Conservation (phyloP, 2,113 vertebrate species). For the Anser brachyrhynchus region DNA sequence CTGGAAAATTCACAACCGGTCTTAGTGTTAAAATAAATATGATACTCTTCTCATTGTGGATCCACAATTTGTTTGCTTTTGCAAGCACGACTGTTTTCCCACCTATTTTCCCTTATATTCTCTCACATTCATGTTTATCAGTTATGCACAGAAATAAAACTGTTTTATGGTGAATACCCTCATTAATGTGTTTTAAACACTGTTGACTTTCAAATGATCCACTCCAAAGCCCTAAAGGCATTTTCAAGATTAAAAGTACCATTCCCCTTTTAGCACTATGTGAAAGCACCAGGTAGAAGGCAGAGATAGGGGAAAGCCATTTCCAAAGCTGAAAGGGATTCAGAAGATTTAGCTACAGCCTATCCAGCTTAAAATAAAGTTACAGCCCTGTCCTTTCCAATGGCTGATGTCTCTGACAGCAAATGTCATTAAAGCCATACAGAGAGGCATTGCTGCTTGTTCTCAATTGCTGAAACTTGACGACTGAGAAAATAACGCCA, state of each 20-base stretch:
- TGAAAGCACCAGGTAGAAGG: conserved; percentile 41
- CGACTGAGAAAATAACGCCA: conserved; percentile 35
- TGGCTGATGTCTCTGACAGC: conserved; percentile 21
- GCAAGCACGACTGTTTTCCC: neutral
- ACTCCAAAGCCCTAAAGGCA: conserved; percentile 42
- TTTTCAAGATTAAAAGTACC: conserved; percentile 60
- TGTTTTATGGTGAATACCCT: conserved; percentile 12
- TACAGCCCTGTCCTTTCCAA: conserved; percentile 40
- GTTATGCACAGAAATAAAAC: conserved; percentile 25
- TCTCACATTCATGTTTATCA: conserved; percentile 1
- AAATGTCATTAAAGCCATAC: conserved; percentile 52
- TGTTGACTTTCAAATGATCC: conserved; percentile 47
- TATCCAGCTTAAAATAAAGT: conserved; percentile 66
- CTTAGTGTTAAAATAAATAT: neutral
- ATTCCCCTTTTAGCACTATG: conserved; percentile 33
- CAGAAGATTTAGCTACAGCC: conserved; percentile 58
- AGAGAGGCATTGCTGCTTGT: neutral
- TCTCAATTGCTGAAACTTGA: conserved; percentile 54
- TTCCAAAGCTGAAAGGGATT: conserved; percentile 59
- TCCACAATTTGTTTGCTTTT: conserved; percentile 5
- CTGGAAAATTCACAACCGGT: neutral
- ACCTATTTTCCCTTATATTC: conserved; percentile 6
- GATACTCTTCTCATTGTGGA: neutral
- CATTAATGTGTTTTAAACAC: conserved; percentile 44
- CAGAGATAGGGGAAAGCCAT: conserved; percentile 49